A percentile compares a stretch with the other conserved stretches of the same genome.
These are phyloP conservation scores for Damaliscus lunatus DNA, from an alignment of 2,113 vertebrate genomes.

Conservation along the genomic window DNA sequence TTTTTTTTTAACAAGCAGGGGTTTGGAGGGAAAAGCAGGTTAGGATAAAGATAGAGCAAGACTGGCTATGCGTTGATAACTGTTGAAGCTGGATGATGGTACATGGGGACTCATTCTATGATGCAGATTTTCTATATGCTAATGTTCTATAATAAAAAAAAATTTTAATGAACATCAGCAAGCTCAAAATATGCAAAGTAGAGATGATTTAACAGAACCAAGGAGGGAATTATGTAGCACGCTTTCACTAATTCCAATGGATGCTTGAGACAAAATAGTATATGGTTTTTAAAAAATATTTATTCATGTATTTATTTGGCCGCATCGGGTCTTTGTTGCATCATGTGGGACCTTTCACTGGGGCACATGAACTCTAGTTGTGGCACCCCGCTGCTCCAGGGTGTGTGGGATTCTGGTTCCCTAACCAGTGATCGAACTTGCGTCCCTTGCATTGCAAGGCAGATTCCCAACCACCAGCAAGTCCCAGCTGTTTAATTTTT, in stretches of 20 bases:
- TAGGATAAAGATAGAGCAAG: background rate
- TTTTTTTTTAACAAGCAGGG: background rate
- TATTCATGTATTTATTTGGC: background rate
- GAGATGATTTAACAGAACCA: background rate
- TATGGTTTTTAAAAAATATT: background rate
- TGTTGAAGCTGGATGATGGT: background rate
- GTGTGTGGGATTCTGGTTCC: background rate
- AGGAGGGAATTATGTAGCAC: background rate
- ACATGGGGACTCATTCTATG: background rate
- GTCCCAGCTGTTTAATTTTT: background rate
- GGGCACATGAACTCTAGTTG: background rate
- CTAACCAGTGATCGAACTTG: background rate
- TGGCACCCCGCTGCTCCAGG: background rate
- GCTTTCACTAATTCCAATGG: background rate
- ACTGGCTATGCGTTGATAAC: background rate
- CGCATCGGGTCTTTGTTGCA: background rate
- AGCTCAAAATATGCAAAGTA: background rate
- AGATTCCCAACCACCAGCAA: background rate
- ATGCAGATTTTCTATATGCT: background rate
- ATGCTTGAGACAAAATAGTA: background rate
- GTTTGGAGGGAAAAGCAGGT: background rate
- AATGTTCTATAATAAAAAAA: background rate
- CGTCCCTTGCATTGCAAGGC: background rate
- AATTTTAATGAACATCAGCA: background rate
- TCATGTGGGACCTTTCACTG: background rate